Percentiles rank a stretch among this genome's conserved stretches.
Conservation (phyloP, 2,888 invertebrate species). For the Osedax frankpressi region DNA sequence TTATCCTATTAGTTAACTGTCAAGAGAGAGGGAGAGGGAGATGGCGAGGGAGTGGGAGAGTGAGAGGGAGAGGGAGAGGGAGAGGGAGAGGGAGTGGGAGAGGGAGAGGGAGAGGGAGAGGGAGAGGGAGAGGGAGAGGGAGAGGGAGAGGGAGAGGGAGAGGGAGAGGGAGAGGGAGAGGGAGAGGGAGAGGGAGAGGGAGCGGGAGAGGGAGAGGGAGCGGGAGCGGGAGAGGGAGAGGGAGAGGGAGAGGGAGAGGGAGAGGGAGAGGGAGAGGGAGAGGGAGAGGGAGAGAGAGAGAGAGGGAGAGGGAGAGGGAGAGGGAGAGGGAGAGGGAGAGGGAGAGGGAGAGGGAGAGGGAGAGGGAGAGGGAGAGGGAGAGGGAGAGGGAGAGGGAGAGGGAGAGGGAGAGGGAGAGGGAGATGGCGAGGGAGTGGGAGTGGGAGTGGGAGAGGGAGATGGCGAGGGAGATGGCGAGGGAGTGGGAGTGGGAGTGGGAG, state of each 20-base stretch:
- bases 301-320: neutral
- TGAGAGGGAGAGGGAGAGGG: too few species aligned
- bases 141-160: neutral
- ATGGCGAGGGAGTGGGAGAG: too few species aligned
- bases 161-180: neutral
- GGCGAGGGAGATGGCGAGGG: too few species aligned
- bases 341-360: conserved; percentile 4
- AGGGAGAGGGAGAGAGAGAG: conserved; percentile 2
- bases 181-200: too few species aligned
- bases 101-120: conserved; percentile 4
- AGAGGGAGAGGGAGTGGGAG: too few species aligned
- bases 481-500: too few species aligned
- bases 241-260: conserved; percentile 4
- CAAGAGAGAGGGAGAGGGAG: too few species aligned
- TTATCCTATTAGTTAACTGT: too few species aligned
- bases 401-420: conserved; percentile 4
- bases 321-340: conserved; percentile 4
- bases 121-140: conserved; percentile 4
- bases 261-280: conserved; percentile 4
- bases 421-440: too few species aligned
- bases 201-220: too few species aligned
- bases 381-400: conserved; percentile 4
- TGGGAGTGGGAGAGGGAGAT: too few species aligned
- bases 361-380: conserved; percentile 4
- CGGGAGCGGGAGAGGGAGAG: conserved; percentile 2